These are phyloP conservation scores for Mechanitis messenoides DNA, from an alignment of 2,888 invertebrate species.

Conservation along the genomic window DNA sequence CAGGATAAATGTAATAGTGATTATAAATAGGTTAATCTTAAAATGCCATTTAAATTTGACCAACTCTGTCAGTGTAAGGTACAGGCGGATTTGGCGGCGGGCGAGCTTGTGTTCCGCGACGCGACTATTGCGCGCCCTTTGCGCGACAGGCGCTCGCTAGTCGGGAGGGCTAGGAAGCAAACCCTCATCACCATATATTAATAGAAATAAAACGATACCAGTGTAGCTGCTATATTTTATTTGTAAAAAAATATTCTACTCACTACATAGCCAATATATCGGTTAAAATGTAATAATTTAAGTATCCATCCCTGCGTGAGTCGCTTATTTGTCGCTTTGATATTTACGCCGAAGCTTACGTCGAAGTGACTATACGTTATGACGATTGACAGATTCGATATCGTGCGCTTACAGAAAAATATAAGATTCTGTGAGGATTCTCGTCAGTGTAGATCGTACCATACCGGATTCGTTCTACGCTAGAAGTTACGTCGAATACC, in stretches of 20 bases:
- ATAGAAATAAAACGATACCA: slow-evolving; percentile 34
- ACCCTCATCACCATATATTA: slow-evolving; percentile 61
- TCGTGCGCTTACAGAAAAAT: too few species aligned
- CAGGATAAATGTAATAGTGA: too few species aligned
- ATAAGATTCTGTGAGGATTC: too few species aligned
- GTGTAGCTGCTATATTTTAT: slow-evolving; percentile 79
- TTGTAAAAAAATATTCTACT: slow-evolving; percentile 84
- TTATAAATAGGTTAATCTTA: too few species aligned
- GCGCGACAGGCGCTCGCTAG: slow-evolving; percentile 79
- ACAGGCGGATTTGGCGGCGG: slow-evolving; percentile 82
- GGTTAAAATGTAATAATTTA: slow-evolving; percentile 78
- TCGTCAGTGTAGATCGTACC: too few species aligned
- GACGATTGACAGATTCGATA: too few species aligned
- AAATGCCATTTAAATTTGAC: too few species aligned
- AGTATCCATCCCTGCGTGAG: slow-evolving; percentile 78
- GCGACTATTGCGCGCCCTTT: slow-evolving; percentile 77
- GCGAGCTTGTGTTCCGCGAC: slow-evolving; percentile 79
- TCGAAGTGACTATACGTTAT: too few species aligned
- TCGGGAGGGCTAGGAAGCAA: slow-evolving; percentile 80
- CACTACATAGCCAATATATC: slow-evolving; percentile 81
- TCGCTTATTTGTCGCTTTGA: slow-evolving; percentile 68
- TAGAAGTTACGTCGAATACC: too few species aligned
- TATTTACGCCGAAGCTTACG: too few species aligned
- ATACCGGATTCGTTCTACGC: too few species aligned
- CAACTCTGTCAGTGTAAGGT: too few species aligned